A percentile compares a stretch with the other conserved stretches of the same genome.
phyloP scores from a whole-genome alignment of 2,888 invertebrate genomes.

The Erebia palarica region DNA sequence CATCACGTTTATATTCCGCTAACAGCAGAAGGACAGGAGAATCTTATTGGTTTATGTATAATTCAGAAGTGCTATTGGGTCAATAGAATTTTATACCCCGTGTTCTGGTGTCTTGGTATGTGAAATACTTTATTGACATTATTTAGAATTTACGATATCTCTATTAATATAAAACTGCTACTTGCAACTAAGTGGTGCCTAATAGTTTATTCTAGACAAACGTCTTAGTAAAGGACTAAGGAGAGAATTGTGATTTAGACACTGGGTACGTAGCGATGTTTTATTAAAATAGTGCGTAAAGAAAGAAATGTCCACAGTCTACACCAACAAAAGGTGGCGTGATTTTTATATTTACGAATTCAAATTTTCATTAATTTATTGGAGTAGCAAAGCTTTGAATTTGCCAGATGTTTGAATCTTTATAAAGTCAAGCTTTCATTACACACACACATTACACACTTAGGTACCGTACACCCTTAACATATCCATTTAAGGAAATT shows the following conservation, averaged over 20 bases:
- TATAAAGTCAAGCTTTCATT: too few relatives aligned
- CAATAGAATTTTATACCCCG: constrained; percentile 53
- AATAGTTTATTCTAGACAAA: background rate
- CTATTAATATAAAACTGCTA: background rate
- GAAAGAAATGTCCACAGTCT: background rate
- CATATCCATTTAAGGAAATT: background rate
- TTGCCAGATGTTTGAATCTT: too few relatives aligned
- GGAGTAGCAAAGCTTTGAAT: background rate
- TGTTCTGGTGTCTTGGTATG: constrained; percentile 50
- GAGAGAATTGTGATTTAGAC: background rate
- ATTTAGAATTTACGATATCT: constrained; percentile 20
- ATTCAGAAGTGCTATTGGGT: constrained; percentile 56
- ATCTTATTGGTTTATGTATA: constrained; percentile 64
- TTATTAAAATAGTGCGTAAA: background rate
- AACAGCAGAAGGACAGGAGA: constrained; percentile 46
- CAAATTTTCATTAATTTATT: background rate
- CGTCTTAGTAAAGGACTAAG: background rate
- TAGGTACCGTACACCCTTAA: background rate
- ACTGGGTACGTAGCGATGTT: background rate
- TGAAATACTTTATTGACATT: constrained; percentile 41
- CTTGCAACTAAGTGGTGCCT: background rate
- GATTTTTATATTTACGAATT: background rate
- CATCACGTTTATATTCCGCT: constrained; percentile 53
- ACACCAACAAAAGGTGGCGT: background rate
- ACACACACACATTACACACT: background rate